These are phyloP conservation scores for Lutraria lutraria DNA, from an alignment of 2,888 invertebrate species.

Conservation along the genomic window DNA sequence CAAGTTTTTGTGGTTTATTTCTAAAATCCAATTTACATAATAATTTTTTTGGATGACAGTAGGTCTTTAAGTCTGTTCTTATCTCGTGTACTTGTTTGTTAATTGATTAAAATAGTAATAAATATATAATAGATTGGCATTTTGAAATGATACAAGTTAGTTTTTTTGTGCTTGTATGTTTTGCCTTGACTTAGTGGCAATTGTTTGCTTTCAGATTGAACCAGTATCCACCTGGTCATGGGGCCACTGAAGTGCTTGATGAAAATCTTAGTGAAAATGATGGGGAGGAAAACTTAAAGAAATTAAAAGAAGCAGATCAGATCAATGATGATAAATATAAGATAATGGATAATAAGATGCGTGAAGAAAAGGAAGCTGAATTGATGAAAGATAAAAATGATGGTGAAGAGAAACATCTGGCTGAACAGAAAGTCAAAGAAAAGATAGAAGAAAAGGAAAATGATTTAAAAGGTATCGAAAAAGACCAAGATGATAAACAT, in stretches of 20 bases:
- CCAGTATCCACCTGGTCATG: conserved; percentile 78
- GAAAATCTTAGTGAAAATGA: conserved; percentile 83
- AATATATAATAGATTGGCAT: no score
- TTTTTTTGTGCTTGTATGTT: background rate
- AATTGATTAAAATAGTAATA: no score
- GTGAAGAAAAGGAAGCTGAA: conserved; percentile 79
- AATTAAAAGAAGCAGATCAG: conserved; percentile 75
- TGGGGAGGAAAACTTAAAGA: conserved; percentile 79
- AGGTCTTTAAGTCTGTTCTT: background rate
- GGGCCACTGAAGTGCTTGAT: conserved; percentile 85
- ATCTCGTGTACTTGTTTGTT: no score
- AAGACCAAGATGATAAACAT: conserved; percentile 57
- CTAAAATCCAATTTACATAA: no score
- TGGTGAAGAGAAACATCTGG: conserved; percentile 79
- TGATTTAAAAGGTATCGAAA: conserved; percentile 57
- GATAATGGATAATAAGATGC: conserved; percentile 81
- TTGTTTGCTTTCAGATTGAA: conserved; percentile 71
- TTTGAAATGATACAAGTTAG: background rate
- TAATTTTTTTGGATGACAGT: background rate
- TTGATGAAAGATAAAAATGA: conserved; percentile 73
- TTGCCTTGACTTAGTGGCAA: background rate
- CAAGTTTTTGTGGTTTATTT: no score
- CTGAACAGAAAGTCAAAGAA: conserved; percentile 80
- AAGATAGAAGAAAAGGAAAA: conserved; percentile 67
- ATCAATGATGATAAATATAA: conserved; percentile 78